Percentiles rank a stretch among this genome's conserved stretches.
Evolutionary conservation across 37 sponge, comb jelly and placozoan species (phyloP).

Genomic region (Tethya wilhelma): DNA sequence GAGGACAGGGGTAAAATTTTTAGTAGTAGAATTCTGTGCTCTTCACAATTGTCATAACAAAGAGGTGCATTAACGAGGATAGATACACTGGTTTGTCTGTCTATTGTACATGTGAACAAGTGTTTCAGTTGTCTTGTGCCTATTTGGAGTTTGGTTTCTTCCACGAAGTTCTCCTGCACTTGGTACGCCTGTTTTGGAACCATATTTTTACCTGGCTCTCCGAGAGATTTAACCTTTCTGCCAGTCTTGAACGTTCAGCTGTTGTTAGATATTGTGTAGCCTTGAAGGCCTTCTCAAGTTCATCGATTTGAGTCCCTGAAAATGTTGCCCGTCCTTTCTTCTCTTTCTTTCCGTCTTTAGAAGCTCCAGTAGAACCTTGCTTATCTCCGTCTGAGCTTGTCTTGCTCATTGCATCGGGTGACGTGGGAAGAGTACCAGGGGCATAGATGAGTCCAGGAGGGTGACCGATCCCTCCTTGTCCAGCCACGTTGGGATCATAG

Average conservation of each 20-base stretch:
- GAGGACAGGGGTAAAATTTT: too few relatives aligned
- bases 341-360: slow-evolving; percentile 47
- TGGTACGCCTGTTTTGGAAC: slow-evolving; percentile 87
- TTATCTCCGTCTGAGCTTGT: neutral
- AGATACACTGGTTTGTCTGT: neutral
- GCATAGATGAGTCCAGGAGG: slow-evolving; percentile 59
- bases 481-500: slow-evolving; percentile 44
- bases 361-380: neutral
- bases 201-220: slow-evolving; percentile 89
- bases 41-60: too few relatives aligned
- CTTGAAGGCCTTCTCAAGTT: slow-evolving; percentile 79
- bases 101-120: neutral
- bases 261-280: slow-evolving; percentile 81
- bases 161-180: slow-evolving; percentile 82
- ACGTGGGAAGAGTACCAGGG: neutral
- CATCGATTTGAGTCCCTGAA: slow-evolving; percentile 78
- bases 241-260: slow-evolving; percentile 64
- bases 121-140: slow-evolving; percentile 17
- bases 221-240: slow-evolving; percentile 65
- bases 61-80: neutral
- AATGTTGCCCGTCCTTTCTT: slow-evolving; percentile 83
- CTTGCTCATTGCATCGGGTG: neutral
- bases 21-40: too few relatives aligned
- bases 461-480: neutral
- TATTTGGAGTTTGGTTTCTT: slow-evolving; percentile 31